phyloP scores from a whole-genome alignment of 2,888 invertebrate species.

The Lutraria lutraria region DNA sequence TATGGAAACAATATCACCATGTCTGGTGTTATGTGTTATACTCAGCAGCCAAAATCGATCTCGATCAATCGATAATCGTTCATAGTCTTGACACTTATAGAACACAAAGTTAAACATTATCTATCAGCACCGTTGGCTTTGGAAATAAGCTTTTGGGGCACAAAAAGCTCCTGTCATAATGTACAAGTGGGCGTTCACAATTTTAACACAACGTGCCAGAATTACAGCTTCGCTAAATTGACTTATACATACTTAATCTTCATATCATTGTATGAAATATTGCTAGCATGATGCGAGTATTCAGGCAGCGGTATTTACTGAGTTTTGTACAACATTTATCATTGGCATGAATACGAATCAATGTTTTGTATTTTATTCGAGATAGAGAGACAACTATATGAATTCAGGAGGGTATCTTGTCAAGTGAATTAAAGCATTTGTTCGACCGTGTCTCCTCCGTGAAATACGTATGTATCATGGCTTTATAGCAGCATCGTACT shows the following conservation, averaged over 20 bases:
- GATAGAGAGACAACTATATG: too few relatives aligned
- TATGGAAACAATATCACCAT: neutral
- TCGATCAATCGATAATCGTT: conserved; percentile 27
- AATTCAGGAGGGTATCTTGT: too few relatives aligned
- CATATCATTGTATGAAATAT: neutral
- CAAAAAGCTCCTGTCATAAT: neutral
- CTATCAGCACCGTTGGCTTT: neutral
- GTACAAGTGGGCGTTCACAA: neutral
- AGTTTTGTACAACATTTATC: neutral
- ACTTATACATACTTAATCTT: neutral
- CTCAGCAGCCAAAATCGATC: conserved; percentile 19
- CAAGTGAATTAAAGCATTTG: too few relatives aligned
- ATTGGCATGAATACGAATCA: neutral
- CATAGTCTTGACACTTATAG: neutral
- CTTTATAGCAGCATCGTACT: too few relatives aligned
- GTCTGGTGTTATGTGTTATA: neutral
- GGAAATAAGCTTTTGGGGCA: neutral
- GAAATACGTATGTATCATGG: too few relatives aligned
- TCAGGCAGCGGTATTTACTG: neutral
- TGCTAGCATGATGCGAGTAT: neutral
- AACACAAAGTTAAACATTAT: conserved; percentile 6
- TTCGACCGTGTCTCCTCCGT: too few relatives aligned
- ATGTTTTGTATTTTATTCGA: too few relatives aligned
- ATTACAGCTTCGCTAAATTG: neutral
- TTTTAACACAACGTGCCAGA: neutral